Base-by-base conservation (phyloP, 2,113 vertebrate species). In the Sebastes schlegelii region DNA sequence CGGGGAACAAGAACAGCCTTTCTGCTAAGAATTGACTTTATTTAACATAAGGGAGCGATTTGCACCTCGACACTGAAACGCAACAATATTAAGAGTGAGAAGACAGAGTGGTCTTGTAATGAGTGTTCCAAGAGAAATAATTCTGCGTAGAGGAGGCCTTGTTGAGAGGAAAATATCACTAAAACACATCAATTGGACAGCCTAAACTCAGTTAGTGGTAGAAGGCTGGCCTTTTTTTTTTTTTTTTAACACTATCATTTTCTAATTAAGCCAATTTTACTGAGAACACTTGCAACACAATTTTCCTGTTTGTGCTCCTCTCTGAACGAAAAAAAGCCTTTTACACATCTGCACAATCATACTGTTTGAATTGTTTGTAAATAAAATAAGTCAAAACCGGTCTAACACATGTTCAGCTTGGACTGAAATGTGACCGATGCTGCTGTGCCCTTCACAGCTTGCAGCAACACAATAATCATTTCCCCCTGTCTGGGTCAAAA, bases 401-500 rank as follows among this genome's bases (percentile, higher is more conserved):
- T 54, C 14, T 7, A 3, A 58, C 3, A 43, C 40, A 43, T 9
- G 49, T 52, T 17, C 19, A 40, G 26, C 40, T 43, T 72, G 60
- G 46, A 60, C 10, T 62, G 58, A 70, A 69, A 77, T 70, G 71
- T 70, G 77, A 43, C 77, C 4, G 68, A 68, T 52, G 48, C 73
- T 48, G 6, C 13, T 7, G n/a, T 79, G 80, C 26, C 77, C 43
- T 66, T 87, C 21, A 17, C 42, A 52, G 51, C 79, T 86, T 91
- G 86, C 34, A 85, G 88, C 84, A 85, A 86, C 86, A 89, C 82
- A 80, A 80, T 72, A 80, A 91, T 85, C 91, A 88, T 94, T 95
- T 93, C 93, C 94, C 43, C 69, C 76, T 87, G 95, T 95, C 94
- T 96, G 93, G 92, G 89, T 91, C 89, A 91, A 90, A 92, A 85